Evolutionary conservation across 2,113 vertebrate species (phyloP).

Genomic region (Scartelaos histophorus): DNA sequence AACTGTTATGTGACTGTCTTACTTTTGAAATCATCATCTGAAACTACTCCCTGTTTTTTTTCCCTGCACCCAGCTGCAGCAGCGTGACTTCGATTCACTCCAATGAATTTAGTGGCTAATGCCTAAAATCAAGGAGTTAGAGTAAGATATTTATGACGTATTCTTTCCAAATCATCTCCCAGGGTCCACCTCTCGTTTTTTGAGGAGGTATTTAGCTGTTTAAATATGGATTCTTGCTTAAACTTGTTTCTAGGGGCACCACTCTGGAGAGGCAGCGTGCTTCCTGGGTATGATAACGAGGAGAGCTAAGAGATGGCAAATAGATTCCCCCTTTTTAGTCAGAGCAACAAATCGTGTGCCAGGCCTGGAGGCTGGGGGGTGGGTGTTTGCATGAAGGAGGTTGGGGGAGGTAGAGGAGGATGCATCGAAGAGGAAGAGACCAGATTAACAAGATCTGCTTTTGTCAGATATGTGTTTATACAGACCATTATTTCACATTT

Average conservation of each 20-base stretch:
- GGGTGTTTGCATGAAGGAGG: constrained; percentile 33
- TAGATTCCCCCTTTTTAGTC: constrained; percentile 67
- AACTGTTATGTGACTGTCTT: not conserved
- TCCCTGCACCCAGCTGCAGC: not conserved
- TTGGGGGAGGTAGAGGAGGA: not conserved
- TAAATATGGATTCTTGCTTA: constrained; percentile 79
- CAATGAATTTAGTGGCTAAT: not conserved
- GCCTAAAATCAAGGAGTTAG: constrained; percentile 11
- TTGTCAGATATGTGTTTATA: not conserved
- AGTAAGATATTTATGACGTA: constrained; percentile 23
- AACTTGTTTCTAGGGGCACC: constrained; percentile 73
- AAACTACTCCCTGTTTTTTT: not conserved
- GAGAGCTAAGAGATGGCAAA: constrained; percentile 66
- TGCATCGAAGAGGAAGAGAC: constrained; percentile 21
- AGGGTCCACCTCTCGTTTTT: constrained; percentile 37
- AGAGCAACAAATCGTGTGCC: constrained; percentile 67
- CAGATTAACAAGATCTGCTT: not conserved
- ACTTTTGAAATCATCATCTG: not conserved
- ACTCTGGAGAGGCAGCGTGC: constrained; percentile 74
- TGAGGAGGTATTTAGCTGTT: constrained; percentile 71
- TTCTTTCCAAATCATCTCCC: constrained; percentile 40
- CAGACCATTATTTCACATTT: no score
- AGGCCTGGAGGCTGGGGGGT: constrained; percentile 63
- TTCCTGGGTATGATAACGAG: constrained; percentile 68
- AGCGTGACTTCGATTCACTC: not conserved